Conservation (phyloP, 2,888 invertebrate species). For the Papilio gigon region DNA sequence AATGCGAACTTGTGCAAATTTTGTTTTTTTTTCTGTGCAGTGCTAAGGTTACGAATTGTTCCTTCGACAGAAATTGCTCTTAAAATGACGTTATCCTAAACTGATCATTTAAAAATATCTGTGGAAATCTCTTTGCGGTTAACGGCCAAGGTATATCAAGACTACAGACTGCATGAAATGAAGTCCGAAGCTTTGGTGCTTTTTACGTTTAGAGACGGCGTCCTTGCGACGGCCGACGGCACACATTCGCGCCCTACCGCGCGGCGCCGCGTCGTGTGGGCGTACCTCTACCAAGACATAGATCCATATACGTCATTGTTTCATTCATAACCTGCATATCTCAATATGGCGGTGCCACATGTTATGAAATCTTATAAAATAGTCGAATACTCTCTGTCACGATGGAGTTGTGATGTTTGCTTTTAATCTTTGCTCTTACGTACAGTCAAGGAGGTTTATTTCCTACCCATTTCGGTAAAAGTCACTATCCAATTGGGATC, state of each 20-base stretch:
- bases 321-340: conserved; percentile 12
- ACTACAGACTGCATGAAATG: no score
- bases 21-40: not conserved
- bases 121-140: no score
- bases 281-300: conserved; percentile 27
- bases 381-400: not conserved
- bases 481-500: not conserved
- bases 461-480: not conserved
- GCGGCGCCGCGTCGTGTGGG: conserved; percentile 37
- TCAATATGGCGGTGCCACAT: not conserved
- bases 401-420: not conserved
- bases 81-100: no score
- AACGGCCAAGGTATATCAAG: no score
- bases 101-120: no score
- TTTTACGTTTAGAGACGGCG: conserved; percentile 42
- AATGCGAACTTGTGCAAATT: conserved; percentile 40
- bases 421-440: not conserved
- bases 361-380: not conserved
- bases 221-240: conserved; percentile 56
- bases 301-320: conserved; percentile 9
- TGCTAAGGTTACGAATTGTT: not conserved
- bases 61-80: no score
- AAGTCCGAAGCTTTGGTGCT: conserved; percentile 25
- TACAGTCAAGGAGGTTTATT: not conserved
- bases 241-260: conserved; percentile 46